Base-by-base conservation (phyloP, 2,888 invertebrate species). In the Cheilosia pagana region DNA sequence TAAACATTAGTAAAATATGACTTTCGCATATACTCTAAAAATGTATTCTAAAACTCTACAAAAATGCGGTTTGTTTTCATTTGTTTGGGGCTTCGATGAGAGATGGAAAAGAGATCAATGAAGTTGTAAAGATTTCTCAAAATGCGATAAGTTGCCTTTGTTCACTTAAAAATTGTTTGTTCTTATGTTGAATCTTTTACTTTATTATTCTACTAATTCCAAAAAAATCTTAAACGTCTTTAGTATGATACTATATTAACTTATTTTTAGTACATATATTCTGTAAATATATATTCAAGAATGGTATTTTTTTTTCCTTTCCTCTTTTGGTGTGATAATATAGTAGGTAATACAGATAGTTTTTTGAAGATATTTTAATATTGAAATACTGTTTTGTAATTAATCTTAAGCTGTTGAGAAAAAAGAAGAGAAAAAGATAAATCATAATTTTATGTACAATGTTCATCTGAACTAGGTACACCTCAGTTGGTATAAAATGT, bases 381-480 rank as follows among this genome's bases (percentile, higher is more conserved):
- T 75, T 79, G 48, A 23, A 60, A 71, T 77, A 65, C 52, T 77
- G 28, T 48, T 75, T 45, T 75, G 48, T 70, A 57, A 63, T 57
- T 72, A 77, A 62, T 79, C 57, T 74, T 65, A 85, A 85, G 85
- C 85, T 85, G 85, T 83, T 79, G 83, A 65, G 77, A 65, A 85
- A 85, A 85, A 76, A 83, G 71, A 78, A 82, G 74, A 79, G 65
- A 83, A 81, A 76, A 81, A 85, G 52, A 81, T 43, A 85, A 70
- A 71, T 81, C 53, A 81, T 67, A 68, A 67, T 71, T 59, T 85
- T 60, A 71, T 81, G 81, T 81, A 71, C 59, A 85, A 50, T 31
- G 50, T 63, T 75, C 45, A 41, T 65, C 53, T 70, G 63, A 63
- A 59, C 74, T 65, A 55, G 28, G 50, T 53, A 83, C 53, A 57